Conservation (phyloP, 2,797 vertebrate genomes). For the Falco peregrinus region DNA sequence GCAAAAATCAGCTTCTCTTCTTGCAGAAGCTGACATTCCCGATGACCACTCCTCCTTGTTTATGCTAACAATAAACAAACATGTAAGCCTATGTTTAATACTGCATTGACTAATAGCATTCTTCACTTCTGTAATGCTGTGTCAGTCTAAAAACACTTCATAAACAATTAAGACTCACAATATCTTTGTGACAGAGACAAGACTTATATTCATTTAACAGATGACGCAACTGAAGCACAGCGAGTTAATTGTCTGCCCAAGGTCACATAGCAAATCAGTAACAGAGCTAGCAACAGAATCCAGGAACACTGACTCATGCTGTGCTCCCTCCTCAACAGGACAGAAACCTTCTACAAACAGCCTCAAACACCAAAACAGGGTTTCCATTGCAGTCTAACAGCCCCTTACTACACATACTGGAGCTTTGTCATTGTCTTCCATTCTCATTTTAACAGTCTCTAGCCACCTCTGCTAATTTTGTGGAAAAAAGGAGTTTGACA, state of each 20-base stretch:
- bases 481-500: neutral
- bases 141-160: conserved; percentile 14
- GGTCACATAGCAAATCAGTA: neutral
- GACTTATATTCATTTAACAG: neutral
- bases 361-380: neutral
- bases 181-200: neutral
- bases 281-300: neutral
- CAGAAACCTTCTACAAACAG: neutral
- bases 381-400: neutral
- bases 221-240: conserved; percentile 3
- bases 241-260: neutral
- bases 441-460: neutral
- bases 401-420: rapidly evolving
- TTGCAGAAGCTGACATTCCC: neutral
- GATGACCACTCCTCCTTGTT: neutral
- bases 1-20: neutral
- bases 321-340: neutral
- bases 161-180: neutral
- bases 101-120: conserved; percentile 6
- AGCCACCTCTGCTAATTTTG: neutral
- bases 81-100: neutral
- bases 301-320: neutral
- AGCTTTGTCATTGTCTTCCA: neutral
- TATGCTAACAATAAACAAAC: neutral
- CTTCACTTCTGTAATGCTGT: neutral